Evolutionary conservation across 2,113 vertebrate species (phyloP).

Genomic region (Cervus canadensis): DNA sequence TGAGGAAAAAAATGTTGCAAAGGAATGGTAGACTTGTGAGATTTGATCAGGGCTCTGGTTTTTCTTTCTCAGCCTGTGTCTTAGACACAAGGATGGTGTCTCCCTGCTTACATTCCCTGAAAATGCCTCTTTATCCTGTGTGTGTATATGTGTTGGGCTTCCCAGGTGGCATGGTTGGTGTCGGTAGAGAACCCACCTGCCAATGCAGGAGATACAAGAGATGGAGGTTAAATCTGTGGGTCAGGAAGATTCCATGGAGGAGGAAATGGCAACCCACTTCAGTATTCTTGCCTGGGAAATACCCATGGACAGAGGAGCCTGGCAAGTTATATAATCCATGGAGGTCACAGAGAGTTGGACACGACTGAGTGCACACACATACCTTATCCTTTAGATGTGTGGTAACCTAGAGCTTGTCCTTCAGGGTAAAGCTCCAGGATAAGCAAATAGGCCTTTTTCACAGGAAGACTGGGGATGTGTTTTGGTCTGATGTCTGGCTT

Average conservation of each 20-base stretch:
- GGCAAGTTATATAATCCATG: neutral
- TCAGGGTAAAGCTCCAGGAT: neutral
- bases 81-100: neutral
- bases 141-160: neutral
- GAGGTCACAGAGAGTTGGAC: neutral
- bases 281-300: neutral
- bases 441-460: neutral
- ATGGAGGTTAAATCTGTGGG: neutral
- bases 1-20: neutral
- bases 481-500: neutral
- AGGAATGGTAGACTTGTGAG: neutral
- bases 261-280: neutral
- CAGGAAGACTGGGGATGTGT: neutral
- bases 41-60: neutral
- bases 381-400: neutral
- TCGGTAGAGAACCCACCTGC: neutral
- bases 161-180: rapidly evolving
- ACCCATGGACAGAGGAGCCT: neutral
- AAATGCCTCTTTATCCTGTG: neutral
- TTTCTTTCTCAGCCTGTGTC: neutral
- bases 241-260: neutral
- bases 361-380: neutral
- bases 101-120: too few relatives aligned
- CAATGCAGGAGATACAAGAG: neutral
- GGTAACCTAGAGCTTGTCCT: neutral